Evolutionary conservation across 2,888 invertebrate species (phyloP), one percentile per base, ranked within the genome.

Genomic region (Tigriopus californicus): DNA sequence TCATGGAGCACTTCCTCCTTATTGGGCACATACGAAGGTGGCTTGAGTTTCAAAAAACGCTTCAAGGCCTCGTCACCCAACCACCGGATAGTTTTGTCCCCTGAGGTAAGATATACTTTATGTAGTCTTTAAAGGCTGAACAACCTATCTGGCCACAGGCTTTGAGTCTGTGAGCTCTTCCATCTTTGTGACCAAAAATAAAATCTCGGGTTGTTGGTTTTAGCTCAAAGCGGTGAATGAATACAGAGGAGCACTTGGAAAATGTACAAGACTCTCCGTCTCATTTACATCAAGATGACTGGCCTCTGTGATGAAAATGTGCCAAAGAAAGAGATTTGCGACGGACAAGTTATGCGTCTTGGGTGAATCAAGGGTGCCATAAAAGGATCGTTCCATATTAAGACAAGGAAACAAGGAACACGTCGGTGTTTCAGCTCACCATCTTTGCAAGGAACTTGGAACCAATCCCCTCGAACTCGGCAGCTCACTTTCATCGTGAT

Each of bases 391-490:
- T 41, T 25, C 44, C 13, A 15, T 10, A 15, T 20, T 25, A 4
- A 47, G 40, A 48, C n/a, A 20, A 48, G 15, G 24, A 60, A 48
- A 33, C 33, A 33, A 12, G 8, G 10, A 15, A 1, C 20, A 20
- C 13, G 2, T 25, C 8, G 22, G 11, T 25, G n/a, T 10, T 24
- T 33, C 49, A 48, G 4, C 67, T 67, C 64, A 70, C 73, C 75
- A 64, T 72, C 74, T 58, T 71, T 69, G 66, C 77, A 77, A 1
- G 77, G 77, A 5, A 78, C 73, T 55, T 77, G 76, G 51, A 78
- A 70, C 77, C 77, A 78, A 64, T 77, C 76, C 1, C 75, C 77
- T 48, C 75, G 68, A 44, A 78, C 73, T 53, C 75, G 66, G 13
- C 74, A 75, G 1, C 76, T 77, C 25, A 78, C 68, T 67, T 77